Percentiles rank a stretch among this genome's conserved stretches.
Evolutionary conservation across 1,140 invertebrate species (phyloP).

Genomic region (Diachasma alloeum): DNA sequence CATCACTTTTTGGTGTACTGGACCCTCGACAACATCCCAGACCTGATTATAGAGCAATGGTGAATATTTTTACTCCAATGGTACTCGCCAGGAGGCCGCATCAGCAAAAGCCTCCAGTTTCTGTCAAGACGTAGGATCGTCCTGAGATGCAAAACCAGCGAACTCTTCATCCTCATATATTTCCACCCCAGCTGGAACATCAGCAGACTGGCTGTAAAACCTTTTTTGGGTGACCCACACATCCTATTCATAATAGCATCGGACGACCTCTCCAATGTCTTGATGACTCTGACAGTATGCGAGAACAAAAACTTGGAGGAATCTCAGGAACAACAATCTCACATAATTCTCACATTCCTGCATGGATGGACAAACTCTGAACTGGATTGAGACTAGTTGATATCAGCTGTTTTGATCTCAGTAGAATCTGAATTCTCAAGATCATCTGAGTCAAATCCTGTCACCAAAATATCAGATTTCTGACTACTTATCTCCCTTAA

Average conservation of each 20-base stretch:
- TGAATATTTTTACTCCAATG: constrained; percentile 47
- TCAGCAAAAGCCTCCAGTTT: constrained; percentile 46
- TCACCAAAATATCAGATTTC: not conserved
- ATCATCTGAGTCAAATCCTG: not conserved
- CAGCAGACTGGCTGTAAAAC: not conserved
- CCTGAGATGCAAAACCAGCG: constrained; percentile 24
- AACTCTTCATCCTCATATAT: not conserved
- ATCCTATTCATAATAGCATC: not conserved
- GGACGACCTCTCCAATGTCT: not conserved
- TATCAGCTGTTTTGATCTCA: not conserved
- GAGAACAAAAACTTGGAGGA: not conserved
- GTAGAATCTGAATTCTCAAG: not conserved
- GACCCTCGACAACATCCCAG: too few species aligned
- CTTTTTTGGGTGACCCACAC: not conserved
- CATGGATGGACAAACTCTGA: too few species aligned
- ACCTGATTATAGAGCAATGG: constrained; percentile 48
- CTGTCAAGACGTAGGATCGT: constrained; percentile 47
- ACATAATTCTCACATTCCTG: not conserved
- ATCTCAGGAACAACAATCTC: not conserved
- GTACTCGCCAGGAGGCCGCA: constrained; percentile 38
- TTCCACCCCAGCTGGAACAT: not conserved
- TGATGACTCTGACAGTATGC: not conserved
- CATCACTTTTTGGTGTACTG: constrained; percentile 43
- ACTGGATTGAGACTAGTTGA: too few species aligned
- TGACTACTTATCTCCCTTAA: not conserved